Conservation (phyloP, 2,113 vertebrate species). For the Condylura cristata region DNA sequence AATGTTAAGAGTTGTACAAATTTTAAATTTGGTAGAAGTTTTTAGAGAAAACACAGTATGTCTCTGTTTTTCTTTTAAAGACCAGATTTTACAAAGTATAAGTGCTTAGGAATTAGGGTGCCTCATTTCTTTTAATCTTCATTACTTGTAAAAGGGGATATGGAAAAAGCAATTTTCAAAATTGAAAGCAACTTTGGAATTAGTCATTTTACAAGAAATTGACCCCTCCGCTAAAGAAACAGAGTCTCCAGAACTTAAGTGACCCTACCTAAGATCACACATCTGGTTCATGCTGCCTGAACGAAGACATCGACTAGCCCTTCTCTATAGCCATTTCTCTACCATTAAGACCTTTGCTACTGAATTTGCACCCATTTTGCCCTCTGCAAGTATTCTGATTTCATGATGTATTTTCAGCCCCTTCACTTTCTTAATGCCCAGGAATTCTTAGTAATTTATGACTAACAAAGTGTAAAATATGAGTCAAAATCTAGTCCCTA, state of each 20-base stretch:
- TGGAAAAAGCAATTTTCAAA: background rate
- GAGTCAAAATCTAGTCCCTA: conserved; percentile 74
- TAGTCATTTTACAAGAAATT: background rate
- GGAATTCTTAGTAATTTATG: conserved; percentile 73
- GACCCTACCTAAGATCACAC: background rate
- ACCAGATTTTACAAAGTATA: background rate
- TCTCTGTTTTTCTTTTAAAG: background rate
- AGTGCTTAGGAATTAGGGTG: background rate
- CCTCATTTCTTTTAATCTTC: background rate
- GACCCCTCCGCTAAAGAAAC: background rate
- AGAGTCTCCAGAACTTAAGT: background rate
- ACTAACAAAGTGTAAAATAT: conserved; percentile 74
- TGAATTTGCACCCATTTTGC: background rate
- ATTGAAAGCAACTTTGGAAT: background rate
- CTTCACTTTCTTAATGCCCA: conserved; percentile 31
- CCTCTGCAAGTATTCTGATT: background rate
- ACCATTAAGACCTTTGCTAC: too few relatives aligned
- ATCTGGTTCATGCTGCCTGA: background rate
- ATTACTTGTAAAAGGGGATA: background rate
- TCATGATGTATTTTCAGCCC: conserved; percentile 36
- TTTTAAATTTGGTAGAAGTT: background rate
- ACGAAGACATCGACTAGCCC: background rate
- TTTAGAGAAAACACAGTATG: background rate
- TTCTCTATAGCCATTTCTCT: too few relatives aligned
- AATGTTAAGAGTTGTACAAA: background rate